These are phyloP conservation scores for Epizoanthus fatuus DNA, from an alignment of 92 coral and sea anemone genomes.

Conservation along the genomic window DNA sequence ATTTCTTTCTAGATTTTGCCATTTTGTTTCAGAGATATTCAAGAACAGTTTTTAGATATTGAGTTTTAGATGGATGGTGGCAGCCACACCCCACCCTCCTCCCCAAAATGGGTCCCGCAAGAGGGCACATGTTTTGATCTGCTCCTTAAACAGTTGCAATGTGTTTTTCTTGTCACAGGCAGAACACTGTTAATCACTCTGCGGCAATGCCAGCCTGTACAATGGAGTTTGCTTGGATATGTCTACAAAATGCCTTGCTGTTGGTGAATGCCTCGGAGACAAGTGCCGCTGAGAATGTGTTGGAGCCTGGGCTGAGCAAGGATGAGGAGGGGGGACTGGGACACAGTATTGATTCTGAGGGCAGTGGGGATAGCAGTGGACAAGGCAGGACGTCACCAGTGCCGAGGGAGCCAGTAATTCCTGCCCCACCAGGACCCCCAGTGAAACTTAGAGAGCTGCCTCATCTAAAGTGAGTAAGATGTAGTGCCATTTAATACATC, in stretches of 20 bases:
- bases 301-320: constrained; percentile 66
- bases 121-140: not conserved
- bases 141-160: not conserved
- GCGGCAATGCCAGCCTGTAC: constrained; percentile 99
- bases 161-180: constrained; percentile 28
- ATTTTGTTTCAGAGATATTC: no score
- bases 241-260: constrained; percentile 95
- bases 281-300: constrained; percentile 33
- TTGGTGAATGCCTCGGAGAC: constrained; percentile 76
- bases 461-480: constrained; percentile 77
- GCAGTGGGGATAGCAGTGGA: constrained; percentile 75
- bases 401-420: constrained; percentile 79
- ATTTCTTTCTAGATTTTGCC: no score
- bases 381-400: constrained; percentile 69
- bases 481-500: no score
- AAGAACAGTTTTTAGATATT: no score
- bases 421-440: constrained; percentile 97
- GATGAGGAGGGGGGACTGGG: constrained; percentile 67
- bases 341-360: constrained; percentile 65
- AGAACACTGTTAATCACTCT: constrained; percentile 81
- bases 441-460: constrained; percentile 94
- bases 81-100: not conserved
- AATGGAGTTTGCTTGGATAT: constrained; percentile 91
- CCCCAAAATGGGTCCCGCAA: not conserved
- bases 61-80: no score